Evolutionary conservation across 1,140 invertebrate species (phyloP).

Genomic region (Triops longicaudatus): DNA sequence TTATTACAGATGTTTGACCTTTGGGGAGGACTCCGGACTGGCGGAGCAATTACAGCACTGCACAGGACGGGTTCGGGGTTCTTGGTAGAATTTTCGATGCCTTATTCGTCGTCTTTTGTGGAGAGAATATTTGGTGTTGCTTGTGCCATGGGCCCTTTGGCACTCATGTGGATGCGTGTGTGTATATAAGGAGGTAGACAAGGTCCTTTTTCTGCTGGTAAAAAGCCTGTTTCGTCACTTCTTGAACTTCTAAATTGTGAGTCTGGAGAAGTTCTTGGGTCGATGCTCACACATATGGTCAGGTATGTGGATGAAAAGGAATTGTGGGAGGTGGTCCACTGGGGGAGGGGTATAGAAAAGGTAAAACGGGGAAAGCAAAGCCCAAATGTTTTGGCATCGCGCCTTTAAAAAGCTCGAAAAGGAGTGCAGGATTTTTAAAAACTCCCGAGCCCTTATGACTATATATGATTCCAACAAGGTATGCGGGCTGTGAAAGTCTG

Average conservation of each 20-base stretch:
- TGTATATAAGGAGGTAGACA: not conserved
- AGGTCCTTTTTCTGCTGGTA: not conserved
- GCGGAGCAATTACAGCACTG: conserved; percentile 2
- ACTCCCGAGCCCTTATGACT: not conserved
- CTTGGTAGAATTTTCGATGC: conserved; percentile 4
- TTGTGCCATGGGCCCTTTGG: not conserved
- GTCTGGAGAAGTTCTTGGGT: not conserved
- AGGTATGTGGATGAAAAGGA: not conserved
- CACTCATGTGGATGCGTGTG: not conserved
- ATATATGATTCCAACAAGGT: not conserved
- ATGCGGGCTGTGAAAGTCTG: not conserved
- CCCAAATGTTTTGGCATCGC: not conserved
- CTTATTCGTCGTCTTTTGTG: not conserved
- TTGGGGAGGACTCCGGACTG: not conserved
- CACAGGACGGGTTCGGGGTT: not conserved
- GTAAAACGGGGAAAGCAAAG: conserved; percentile 7
- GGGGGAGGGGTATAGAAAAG: not conserved
- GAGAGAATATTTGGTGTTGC: not conserved
- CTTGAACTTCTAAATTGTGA: not conserved
- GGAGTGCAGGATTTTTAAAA: not conserved
- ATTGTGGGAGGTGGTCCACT: not conserved
- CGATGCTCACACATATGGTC: conserved; percentile 11
- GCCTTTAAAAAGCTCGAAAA: conserved; percentile 12
- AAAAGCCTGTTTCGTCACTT: not conserved
- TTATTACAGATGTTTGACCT: not conserved